Percentiles rank a stretch among this genome's conserved stretches.
phyloP scores from a whole-genome alignment of 2,797 vertebrate species.

The Galaxias olidus region DNA sequence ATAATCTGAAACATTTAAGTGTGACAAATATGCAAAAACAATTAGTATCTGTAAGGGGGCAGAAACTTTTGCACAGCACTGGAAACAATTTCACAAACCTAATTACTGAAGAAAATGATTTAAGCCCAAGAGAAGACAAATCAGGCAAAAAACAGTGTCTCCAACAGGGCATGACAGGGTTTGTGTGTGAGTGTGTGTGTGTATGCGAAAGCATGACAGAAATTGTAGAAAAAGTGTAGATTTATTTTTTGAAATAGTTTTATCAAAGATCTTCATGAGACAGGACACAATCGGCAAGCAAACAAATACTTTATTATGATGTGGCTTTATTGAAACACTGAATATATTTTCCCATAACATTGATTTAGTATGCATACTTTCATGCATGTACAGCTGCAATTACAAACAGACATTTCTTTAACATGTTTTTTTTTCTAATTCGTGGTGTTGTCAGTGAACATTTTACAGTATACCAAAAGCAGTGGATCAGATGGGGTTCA shows the following conservation, averaged over 20 bases:
- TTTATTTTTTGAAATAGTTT: too few species aligned
- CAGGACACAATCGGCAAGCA: conserved; percentile 7
- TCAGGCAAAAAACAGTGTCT: too few species aligned
- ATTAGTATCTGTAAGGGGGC: too few species aligned
- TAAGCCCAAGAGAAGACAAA: background rate
- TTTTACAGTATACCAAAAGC: conserved; percentile 40
- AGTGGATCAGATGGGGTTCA: conserved; percentile 26
- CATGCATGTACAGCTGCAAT: conserved; percentile 31
- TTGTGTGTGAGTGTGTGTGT: conserved; percentile 4
- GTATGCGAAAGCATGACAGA: background rate
- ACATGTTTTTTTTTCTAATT: too few species aligned
- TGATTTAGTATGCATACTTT: conserved; percentile 44
- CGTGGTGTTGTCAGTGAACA: conserved; percentile 1
- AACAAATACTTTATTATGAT: conserved; percentile 33
- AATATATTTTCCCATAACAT: conserved; percentile 55
- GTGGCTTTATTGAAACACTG: conserved; percentile 68
- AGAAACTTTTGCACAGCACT: too few species aligned
- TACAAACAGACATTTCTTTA: conserved; percentile 14
- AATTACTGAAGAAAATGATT: too few species aligned
- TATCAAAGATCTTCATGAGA: background rate
- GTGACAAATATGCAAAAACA: too few species aligned
- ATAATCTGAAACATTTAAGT: too few species aligned
- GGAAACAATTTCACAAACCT: too few species aligned
- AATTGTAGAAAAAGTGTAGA: too few species aligned
- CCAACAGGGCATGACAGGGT: too few species aligned